Evolutionary conservation across 2,113 vertebrate species (phyloP).

Genomic region (Perognathus longimembris): DNA sequence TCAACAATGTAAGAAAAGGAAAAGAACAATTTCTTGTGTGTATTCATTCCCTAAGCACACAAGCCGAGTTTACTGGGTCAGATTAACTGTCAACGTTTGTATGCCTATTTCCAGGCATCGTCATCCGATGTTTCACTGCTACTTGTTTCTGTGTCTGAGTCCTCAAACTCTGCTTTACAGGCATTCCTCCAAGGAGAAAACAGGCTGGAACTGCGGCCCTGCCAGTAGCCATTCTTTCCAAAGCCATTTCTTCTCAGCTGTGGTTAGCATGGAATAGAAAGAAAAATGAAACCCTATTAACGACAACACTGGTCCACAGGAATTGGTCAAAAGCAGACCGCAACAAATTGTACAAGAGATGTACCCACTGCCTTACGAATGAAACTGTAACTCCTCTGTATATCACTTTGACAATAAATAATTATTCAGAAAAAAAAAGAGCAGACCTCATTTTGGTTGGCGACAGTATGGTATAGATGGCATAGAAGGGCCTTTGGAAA

Average conservation of each 20-base stretch:
- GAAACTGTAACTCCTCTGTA: too few relatives aligned
- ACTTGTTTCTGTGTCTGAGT: slow-evolving; percentile 96
- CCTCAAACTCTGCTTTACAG: slow-evolving; percentile 93
- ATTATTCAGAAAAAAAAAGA: too few relatives aligned
- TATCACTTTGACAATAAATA: too few relatives aligned
- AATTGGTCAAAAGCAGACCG: too few relatives aligned
- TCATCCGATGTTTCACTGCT: slow-evolving; percentile 97
- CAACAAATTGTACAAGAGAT: too few relatives aligned
- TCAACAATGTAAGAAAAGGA: slow-evolving; percentile 89
- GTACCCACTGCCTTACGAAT: too few relatives aligned
- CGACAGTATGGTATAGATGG: background rate
- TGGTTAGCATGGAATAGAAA: slow-evolving; percentile 54
- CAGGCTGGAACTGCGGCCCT: slow-evolving; percentile 91
- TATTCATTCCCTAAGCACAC: slow-evolving; percentile 85
- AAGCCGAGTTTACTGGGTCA: slow-evolving; percentile 87
- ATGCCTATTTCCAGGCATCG: slow-evolving; percentile 92
- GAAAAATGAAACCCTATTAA: background rate
- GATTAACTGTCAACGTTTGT: slow-evolving; percentile 79
- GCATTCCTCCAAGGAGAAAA: slow-evolving; percentile 97
- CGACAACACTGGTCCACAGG: background rate
- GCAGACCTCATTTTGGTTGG: background rate
- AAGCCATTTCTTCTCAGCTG: slow-evolving; percentile 97
- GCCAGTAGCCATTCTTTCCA: slow-evolving; percentile 94
- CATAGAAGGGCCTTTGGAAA: background rate
- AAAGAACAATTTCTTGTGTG: slow-evolving; percentile 88